Evolutionary conservation across 1,140 invertebrate genomes (phyloP).

Genomic region (Bombus waltoni): DNA sequence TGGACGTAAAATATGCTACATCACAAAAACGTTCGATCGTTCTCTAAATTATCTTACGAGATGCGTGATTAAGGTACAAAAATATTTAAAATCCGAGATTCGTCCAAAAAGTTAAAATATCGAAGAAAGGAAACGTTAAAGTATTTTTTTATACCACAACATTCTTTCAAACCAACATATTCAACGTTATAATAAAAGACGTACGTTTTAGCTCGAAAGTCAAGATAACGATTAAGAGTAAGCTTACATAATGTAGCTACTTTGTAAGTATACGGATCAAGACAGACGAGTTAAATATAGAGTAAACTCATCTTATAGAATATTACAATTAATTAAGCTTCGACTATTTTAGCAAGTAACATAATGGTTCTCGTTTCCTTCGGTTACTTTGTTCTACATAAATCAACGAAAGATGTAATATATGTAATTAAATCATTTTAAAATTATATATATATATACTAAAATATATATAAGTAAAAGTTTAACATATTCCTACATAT

Average conservation of each 20-base stretch:
- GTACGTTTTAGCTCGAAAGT: not conserved
- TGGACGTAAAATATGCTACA: rapidly evolving
- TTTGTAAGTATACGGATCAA: not conserved
- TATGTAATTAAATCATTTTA: too few species aligned
- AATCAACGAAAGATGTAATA: too few species aligned
- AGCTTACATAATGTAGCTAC: not conserved
- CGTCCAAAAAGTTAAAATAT: not conserved
- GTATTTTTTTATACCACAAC: not conserved
- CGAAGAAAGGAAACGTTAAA: not conserved
- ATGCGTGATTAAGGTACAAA: not conserved
- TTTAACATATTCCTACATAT: not conserved
- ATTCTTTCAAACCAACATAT: not conserved
- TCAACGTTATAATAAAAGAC: not conserved
- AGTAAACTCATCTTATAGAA: not conserved
- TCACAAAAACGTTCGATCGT: not conserved
- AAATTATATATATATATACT: too few species aligned
- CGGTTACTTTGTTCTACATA: too few species aligned
- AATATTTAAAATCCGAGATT: not conserved
- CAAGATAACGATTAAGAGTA: too few species aligned
- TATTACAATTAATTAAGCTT: not conserved
- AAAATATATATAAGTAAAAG: not conserved
- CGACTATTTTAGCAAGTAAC: rapidly evolving
- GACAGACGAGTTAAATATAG: not conserved
- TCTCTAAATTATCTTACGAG: not conserved
- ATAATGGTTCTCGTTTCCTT: too few species aligned